Evolutionary conservation across 2,113 vertebrate genomes (phyloP).

Genomic region (Oncorhynchus tshawytscha): DNA sequence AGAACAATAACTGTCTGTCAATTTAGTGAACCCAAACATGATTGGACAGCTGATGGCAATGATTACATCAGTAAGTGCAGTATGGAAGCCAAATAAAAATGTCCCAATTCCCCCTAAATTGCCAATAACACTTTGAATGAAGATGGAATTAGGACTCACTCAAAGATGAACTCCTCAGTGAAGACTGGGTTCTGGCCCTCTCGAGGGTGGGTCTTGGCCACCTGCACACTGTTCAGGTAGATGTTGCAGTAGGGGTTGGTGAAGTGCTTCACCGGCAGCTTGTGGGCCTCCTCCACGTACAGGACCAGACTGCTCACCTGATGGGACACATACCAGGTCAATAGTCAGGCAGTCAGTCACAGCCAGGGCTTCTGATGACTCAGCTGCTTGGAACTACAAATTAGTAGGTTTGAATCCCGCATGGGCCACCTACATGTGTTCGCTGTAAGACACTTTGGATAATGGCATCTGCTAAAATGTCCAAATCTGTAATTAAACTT

Average conservation of each 20-base stretch:
- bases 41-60: background rate
- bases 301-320: slow-evolving; percentile 97
- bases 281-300: slow-evolving; percentile 98
- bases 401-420: background rate
- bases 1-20: no score
- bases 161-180: slow-evolving; percentile 98
- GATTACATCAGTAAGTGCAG: no score
- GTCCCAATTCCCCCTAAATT: no score
- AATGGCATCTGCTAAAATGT: no score
- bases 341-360: background rate
- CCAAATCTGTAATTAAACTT: no score
- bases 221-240: slow-evolving; percentile 95
- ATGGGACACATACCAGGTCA: slow-evolving; percentile 10
- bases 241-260: slow-evolving; percentile 98
- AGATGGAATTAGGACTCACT: slow-evolving; percentile 77
- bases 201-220: slow-evolving; percentile 95
- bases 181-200: slow-evolving; percentile 98
- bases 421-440: background rate
- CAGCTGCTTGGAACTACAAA: background rate
- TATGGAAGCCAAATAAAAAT: no score
- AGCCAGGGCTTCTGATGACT: background rate
- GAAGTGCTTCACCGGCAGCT: slow-evolving; percentile 96
- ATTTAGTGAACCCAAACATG: background rate
- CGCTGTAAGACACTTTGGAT: no score
- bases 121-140: background rate